Base-by-base conservation (phyloP, 2,888 invertebrate genomes). In the Tortrix viridana region DNA sequence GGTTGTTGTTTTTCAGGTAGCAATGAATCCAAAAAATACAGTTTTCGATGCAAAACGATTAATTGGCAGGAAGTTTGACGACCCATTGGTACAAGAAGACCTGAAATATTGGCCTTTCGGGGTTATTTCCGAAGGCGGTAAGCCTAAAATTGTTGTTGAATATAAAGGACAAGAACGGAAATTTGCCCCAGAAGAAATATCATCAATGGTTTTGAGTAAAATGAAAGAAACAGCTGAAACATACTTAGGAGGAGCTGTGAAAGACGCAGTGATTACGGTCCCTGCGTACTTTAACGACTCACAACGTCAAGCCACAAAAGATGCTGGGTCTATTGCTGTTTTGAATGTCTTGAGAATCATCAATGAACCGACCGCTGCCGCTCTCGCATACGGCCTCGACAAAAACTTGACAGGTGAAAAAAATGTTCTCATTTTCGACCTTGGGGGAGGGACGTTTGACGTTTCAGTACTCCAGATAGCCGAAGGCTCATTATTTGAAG, bases 381-480 rank as follows among this genome's bases (percentile, higher is more conserved):
- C 97, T 46, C 89, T 97, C 65, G 97, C 97, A 62, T 97, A 98
- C 75, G 97, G 98, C 6, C 86, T 96, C 50, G 96, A 96, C 77
- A 96, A 96, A 83, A 94, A 95, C 74, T 87, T 95, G 14, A 94
- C 94, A 78, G 95, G 96, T 2, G 96, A 96, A 76, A 95, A 95
- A 69, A 96, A 95, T 79, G 95, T 96, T 5, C 85, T 96, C 12
- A 96, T 96, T 72, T 96, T 95, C 73, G 96, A 96, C 82, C 92
- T 96, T 65, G 96, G 96, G 22, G 98, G 98, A 67, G 98, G 97
- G 32, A 98, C 97, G 38, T 98, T 98, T 80, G 98, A 98, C 91
- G 98, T 98, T 7, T 98, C 98, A 26, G 94, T 98, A 69, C 92
- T 98, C 32, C 95, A 96, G 69, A 98, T 98, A 81, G 96, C 97